Base-by-base conservation (phyloP, 1,140 invertebrate species). In the Lineus longissimus region DNA sequence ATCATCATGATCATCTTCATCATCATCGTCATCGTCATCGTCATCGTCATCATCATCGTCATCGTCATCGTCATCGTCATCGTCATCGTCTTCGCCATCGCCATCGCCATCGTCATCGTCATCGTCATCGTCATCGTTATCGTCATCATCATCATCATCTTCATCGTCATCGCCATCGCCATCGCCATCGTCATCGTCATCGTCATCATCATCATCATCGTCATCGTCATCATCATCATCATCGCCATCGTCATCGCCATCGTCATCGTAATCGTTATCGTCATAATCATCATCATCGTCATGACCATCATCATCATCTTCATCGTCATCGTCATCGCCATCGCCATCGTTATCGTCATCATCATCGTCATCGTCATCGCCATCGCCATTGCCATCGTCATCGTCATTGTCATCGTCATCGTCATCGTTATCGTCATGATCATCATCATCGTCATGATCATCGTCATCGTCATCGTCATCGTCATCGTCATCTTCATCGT, bases 131-230 rank as follows among this genome's bases (percentile, higher is more conserved):
- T 43, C 40, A 43, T 43, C 40, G n/a, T 43, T n/a, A 43, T 43
- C 40, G n/a, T 43, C 40, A 43, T 43, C n/a, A 43, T 43, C n/a
- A 43, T 43, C n/a, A 43, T 43, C n/a, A 43, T 43, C n/a, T 13
- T 43, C n/a, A 43, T 43, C n/a, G n/a, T 43, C n/a, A 43, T 43
- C n/a, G n/a, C n/a, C 40, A 43, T 43, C 40, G n/a, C n/a, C 40
- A 43, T 43, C 40, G n/a, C n/a, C 40, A 43, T 43, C 40, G n/a
- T 43, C 40, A 43, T 43, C n/a, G n/a, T 43, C n/a, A 43, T 43
- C n/a, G n/a, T 43, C n/a, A 43, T 43, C n/a, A 43, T 43, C n/a
- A 43, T 43, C n/a, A 43, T 43, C n/a, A 43, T 43, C n/a, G n/a
- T 43, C n/a, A 43, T 43, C n/a, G n/a, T 55, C 51, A 11, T 11